These are phyloP conservation scores for Lobophora halterata DNA, from an alignment of 2,888 invertebrate genomes.

Conservation along the genomic window DNA sequence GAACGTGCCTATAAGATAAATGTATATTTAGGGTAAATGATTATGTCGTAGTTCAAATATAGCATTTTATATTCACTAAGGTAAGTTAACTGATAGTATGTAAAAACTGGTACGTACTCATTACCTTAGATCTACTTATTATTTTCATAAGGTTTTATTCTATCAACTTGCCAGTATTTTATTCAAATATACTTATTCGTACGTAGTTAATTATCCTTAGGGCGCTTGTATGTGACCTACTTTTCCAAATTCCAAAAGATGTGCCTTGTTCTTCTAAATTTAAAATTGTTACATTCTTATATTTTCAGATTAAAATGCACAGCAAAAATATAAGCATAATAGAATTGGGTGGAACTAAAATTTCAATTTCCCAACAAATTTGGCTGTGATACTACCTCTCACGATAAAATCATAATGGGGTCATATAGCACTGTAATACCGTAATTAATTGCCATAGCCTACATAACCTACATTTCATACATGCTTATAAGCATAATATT, in stretches of 20 bases:
- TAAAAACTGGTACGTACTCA: no score
- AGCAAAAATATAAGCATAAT: no score
- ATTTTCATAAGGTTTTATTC: no score
- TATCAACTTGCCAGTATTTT: no score
- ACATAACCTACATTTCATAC: not conserved
- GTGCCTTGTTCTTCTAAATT: not conserved
- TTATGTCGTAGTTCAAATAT: constrained; percentile 26
- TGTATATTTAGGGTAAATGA: constrained; percentile 4
- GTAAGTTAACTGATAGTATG: no score
- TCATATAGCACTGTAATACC: not conserved
- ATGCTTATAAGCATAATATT: no score
- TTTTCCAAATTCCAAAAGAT: constrained; percentile 19
- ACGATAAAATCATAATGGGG: not conserved
- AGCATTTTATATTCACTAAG: constrained; percentile 24
- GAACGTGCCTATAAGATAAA: constrained; percentile 17
- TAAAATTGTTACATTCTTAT: no score
- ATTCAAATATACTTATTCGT: no score
- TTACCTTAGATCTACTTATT: no score
- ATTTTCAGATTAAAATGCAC: no score
- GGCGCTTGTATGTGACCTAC: constrained; percentile 13
- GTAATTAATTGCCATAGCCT: not conserved
- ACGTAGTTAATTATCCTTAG: no score
- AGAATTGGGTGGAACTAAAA: no score
- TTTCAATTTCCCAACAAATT: not conserved
- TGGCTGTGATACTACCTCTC: constrained; percentile 13